Base-by-base conservation (phyloP, 2,113 vertebrate species). In the Leptobrachium leishanense region DNA sequence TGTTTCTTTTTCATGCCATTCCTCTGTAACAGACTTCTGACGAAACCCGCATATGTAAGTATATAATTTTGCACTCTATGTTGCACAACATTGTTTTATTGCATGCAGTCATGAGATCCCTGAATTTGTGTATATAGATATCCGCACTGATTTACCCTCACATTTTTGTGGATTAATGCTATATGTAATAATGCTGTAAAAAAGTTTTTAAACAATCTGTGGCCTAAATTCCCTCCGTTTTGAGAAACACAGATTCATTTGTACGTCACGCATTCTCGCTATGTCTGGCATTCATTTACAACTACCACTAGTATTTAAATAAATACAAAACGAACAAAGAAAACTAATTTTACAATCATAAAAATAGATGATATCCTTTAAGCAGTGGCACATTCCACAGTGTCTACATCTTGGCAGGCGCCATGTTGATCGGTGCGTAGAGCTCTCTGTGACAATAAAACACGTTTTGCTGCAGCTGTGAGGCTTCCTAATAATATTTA, bases 401-500 rank as follows among this genome's bases (percentile, higher is more conserved):
- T 11, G 10, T 74, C 39, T 8, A 57, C 71, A 12, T 54, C 57
- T 39, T 63, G 2, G 41, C 7, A 64, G 86, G 81, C 80, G 43
- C 74, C 82, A 82, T 91, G 96, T 96, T 91, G 95, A 97, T 95
- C 90, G 86, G 88, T 85, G 91, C 85, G 86, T 74, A 88, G 88
- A 90, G 91, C 92, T 50, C 46, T 89, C 90, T 82, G 87, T 92
- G 65, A 68, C 91, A 93, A 93, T 93, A 94, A 94, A 95, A 95
- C 94, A 93, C 89, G 92, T 95, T 95, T 93, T 95, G 97, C 93
- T 92, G 91, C 92, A 92, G 93, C 93, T 87, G 88, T 84, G 81
- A 91, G 90, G 90, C 90, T 88, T 89, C 94, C 95, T 95, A 92
- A 95, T 95, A 96, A 96, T 96, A 97, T 96, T 96, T 97, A 96